These are phyloP conservation scores for cat (Felis catus) DNA, from an alignment of 2,113 vertebrate genomes.

Conservation along the genomic window F.catus_Fca126_mat1.0 CM031420.1:124047501-124048000, in stretches of 20 bases:
- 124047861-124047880: not conserved
- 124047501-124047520: fast-evolving
- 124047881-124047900: not conserved
- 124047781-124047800: not conserved
- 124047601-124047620: not conserved
- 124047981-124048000: fast-evolving
- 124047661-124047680: not conserved
- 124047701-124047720: not conserved
- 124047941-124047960: not conserved
- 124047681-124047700: not conserved
- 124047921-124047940: not conserved
- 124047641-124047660: not conserved
- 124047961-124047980: not conserved
- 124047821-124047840: not conserved
- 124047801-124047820: not conserved
- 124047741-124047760: not conserved
- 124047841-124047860: constrained; percentile 46
- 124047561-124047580: not conserved
- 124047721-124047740: not conserved
- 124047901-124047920: not conserved
- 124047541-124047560: fast-evolving
- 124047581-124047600: not conserved
- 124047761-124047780: fast-evolving
- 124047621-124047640: not conserved
- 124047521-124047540: no score